Base-by-base conservation (phyloP, 2,888 invertebrate genomes). In the Papilio demoleus region DNA sequence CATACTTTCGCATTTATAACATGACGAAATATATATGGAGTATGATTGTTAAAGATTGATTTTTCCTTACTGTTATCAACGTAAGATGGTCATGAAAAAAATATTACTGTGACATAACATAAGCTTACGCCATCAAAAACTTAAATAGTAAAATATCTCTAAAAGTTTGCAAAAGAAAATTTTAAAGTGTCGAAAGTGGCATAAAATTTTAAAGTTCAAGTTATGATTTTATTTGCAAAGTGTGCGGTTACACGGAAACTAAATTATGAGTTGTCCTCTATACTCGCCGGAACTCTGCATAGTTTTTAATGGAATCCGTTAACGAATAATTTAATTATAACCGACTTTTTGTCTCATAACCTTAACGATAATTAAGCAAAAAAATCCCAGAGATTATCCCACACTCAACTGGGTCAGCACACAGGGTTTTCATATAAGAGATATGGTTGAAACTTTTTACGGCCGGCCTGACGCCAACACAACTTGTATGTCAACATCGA, bases 121-220 rank as follows among this genome's bases (percentile, higher is more conserved):
- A 50, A 27, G 50, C 24, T 24, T 47, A 50, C 53, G 2, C 22
- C 53, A 27, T 27, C 53, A 53, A 24, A 45, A 53, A 45, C 42
- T 42, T 19, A 22, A 27, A 53, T 24, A 24, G 24, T 24, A 50
- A 42, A 12, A 24, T 27, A 5, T 50, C 50, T 6, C 8, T 27
- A 12, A 53, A 53, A 53, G 27, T 53, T 53, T 53, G 27, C 5
- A 27, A 53, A 50, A 27, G 53, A 53, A 38, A 65, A 27, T 45
- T 40, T 59, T 45, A 45, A 59, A 66, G 45, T 36, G 36, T 34
- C 36, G 36, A 36, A 66, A 66, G 59, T 59, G 8, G 66, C 36
- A 45, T 22, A 59, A 66, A 58, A 65, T 58, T 58, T 34, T 14
- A 56, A 65, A 58, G 65, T 65, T 65, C 65, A 40, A 58, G 56